These are phyloP conservation scores for Hirudinaria manillensis DNA, from an alignment of 2,888 invertebrate species.

Conservation along the genomic window DNA sequence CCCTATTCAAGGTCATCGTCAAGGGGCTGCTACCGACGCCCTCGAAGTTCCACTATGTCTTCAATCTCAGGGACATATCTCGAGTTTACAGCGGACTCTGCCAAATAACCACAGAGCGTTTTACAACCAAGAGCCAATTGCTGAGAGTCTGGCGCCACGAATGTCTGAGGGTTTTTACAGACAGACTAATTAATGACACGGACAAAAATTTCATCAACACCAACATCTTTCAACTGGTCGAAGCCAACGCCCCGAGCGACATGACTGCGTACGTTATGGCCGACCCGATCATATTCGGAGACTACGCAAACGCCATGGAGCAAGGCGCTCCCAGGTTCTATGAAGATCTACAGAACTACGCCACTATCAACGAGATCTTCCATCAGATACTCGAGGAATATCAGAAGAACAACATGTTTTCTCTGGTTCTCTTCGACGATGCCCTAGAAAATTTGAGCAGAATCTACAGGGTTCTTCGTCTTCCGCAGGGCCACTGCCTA, in stretches of 20 bases:
- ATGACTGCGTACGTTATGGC: constrained; percentile 58
- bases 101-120: constrained; percentile 68
- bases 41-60: constrained; percentile 87
- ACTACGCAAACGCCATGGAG: constrained; percentile 77
- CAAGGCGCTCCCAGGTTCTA: constrained; percentile 74
- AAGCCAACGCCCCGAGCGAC: constrained; percentile 47
- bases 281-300: constrained; percentile 80
- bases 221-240: constrained; percentile 52
- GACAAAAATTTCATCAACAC: constrained; percentile 51
- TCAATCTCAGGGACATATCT: constrained; percentile 83
- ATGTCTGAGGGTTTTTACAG: constrained; percentile 77
- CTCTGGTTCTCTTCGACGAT: constrained; percentile 81
- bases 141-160: constrained; percentile 86
- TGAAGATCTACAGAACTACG: constrained; percentile 76
- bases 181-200: constrained; percentile 68
- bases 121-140: constrained; percentile 65
- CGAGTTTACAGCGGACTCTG: constrained; percentile 75
- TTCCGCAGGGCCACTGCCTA: constrained; percentile 62
- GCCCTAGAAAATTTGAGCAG: constrained; percentile 83
- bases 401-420: constrained; percentile 67
- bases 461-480: constrained; percentile 74
- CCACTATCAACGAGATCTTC: neutral
- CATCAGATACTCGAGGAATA: constrained; percentile 74
- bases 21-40: constrained; percentile 80
- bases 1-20: constrained; percentile 71